phyloP scores from a whole-genome alignment of 2,797 vertebrate genomes.

The Vireo griseus region DNA sequence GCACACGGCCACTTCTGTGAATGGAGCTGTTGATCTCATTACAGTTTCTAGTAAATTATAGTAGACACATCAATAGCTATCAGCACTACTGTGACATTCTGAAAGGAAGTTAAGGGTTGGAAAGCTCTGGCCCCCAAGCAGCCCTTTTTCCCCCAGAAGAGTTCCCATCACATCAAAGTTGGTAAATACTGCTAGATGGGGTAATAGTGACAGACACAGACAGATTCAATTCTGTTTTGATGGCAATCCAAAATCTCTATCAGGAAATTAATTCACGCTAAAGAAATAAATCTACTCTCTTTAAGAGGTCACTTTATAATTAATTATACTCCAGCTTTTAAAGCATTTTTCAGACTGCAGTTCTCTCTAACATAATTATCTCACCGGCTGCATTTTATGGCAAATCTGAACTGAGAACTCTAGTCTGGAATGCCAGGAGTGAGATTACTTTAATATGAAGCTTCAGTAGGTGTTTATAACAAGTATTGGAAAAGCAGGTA shows the following conservation, averaged over 20 bases:
- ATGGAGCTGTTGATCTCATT: not conserved
- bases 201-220: not conserved
- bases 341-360: conserved; percentile 5
- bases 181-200: not conserved
- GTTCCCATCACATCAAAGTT: not conserved
- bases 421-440: not conserved
- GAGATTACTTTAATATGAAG: not conserved
- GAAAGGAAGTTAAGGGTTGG: not conserved
- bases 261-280: conserved; percentile 39
- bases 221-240: not conserved
- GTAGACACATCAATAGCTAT: not conserved
- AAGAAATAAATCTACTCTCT: conserved; percentile 37
- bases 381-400: not conserved
- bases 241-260: conserved; percentile 32
- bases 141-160: not conserved
- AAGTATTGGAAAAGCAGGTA: not conserved
- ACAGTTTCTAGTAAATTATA: not conserved
- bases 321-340: conserved; percentile 42
- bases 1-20: not conserved
- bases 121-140: not conserved
- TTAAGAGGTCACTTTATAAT: conserved; percentile 43
- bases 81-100: not conserved
- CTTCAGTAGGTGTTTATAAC: not conserved
- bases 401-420: not conserved
- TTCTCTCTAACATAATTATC: conserved; percentile 9